Conservation (phyloP, 1,140 invertebrate species). For the Sycophila sp. region DNA sequence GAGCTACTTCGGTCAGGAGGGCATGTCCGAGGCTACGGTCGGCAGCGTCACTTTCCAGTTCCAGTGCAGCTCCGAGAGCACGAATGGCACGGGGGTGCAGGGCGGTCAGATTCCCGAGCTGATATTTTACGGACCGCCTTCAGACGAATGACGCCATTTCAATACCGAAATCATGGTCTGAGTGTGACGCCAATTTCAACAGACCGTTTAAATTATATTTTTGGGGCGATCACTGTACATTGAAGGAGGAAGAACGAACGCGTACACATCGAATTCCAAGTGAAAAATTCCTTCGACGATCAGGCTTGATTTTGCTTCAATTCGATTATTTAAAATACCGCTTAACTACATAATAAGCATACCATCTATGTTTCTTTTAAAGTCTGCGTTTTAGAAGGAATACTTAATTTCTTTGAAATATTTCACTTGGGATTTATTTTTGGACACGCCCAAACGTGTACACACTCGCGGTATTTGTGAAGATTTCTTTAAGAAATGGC, state of each 20-base stretch:
- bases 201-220: slow-evolving; percentile 30
- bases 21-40: slow-evolving; percentile 89
- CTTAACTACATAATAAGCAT: no score
- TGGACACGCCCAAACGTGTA: not conserved
- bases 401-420: not conserved
- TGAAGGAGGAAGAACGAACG: not conserved
- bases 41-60: slow-evolving; percentile 93
- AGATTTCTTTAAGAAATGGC: not conserved
- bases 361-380: no score
- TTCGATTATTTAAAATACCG: no score
- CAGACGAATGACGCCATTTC: slow-evolving; percentile 64
- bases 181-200: not conserved
- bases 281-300: not conserved
- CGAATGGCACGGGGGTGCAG: slow-evolving; percentile 93
- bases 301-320: not conserved
- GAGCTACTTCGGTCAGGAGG: slow-evolving; percentile 95
- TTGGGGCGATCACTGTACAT: slow-evolving; percentile 13
- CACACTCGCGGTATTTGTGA: not conserved
- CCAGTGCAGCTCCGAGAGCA: slow-evolving; percentile 92
- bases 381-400: no score
- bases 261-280: not conserved
- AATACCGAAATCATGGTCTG: slow-evolving; percentile 39
- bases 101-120: slow-evolving; percentile 94
- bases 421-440: not conserved
- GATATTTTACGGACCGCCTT: slow-evolving; percentile 87